Conservation (phyloP, 2,113 vertebrate genomes). For the Eptesicus fuscus region DNA sequence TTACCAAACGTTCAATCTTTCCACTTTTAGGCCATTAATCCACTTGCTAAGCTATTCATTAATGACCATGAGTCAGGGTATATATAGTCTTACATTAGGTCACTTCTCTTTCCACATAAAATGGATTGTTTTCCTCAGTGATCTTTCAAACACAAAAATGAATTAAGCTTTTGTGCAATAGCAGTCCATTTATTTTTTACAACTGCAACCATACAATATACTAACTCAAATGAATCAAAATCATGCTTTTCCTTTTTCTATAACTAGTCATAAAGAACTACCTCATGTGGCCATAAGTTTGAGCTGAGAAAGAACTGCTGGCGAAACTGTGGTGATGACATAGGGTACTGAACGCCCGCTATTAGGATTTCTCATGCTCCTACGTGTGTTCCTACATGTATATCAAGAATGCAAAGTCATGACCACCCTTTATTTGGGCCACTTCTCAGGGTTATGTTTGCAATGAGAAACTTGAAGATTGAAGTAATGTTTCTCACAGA, state of each 20-base stretch:
- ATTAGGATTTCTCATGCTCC: neutral
- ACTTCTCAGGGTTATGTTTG: neutral
- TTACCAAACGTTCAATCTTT: neutral
- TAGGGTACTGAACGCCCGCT: rapidly evolving
- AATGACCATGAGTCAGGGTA: neutral
- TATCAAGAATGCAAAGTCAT: neutral
- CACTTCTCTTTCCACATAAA: neutral
- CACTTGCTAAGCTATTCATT: neutral
- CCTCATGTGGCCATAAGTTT: neutral
- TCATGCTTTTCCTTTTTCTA: neutral
- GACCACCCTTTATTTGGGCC: neutral
- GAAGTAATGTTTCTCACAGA: neutral
- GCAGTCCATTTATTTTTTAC: neutral
- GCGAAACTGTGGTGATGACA: neutral
- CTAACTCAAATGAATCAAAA: neutral
- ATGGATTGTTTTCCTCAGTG: neutral
- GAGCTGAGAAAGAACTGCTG: neutral
- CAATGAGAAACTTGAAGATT: neutral
- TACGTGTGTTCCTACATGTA: neutral
- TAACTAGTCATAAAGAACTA: neutral
- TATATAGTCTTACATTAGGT: neutral
- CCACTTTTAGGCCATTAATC: neutral
- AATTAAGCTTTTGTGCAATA: neutral
- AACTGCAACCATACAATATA: neutral
- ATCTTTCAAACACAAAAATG: neutral